phyloP scores from a whole-genome alignment of 2,113 vertebrate genomes.

The Solenodon paradoxus region DNA sequence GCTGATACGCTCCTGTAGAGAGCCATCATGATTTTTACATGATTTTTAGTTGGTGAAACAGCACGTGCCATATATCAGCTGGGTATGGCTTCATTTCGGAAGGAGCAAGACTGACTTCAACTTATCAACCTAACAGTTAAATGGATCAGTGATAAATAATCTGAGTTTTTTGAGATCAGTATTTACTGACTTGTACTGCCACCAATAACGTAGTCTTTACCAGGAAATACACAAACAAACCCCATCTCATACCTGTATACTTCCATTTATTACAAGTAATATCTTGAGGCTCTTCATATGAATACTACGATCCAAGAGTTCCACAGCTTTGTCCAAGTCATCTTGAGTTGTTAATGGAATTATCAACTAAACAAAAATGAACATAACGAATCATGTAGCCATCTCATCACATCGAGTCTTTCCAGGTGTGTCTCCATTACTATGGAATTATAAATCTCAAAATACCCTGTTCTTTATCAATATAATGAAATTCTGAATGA shows the following conservation, averaged over 20 bases:
- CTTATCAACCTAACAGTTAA: too few relatives aligned
- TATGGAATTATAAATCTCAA: constrained; percentile 18
- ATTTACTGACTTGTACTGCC: too few relatives aligned
- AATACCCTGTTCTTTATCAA: neutral
- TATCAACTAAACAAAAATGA: constrained; percentile 86
- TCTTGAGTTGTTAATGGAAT: constrained; percentile 97
- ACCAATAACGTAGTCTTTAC: too few relatives aligned
- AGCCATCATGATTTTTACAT: neutral
- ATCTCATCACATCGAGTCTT: neutral
- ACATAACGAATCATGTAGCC: neutral
- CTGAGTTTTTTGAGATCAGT: too few relatives aligned
- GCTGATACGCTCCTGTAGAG: neutral
- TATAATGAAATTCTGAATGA: neutral
- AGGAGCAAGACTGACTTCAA: too few relatives aligned
- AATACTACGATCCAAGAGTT: constrained; percentile 95
- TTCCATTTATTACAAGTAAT: constrained; percentile 91
- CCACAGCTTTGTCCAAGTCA: constrained; percentile 97
- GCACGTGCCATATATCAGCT: neutral
- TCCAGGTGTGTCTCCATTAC: neutral
- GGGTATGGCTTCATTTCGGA: too few relatives aligned
- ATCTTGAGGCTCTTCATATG: constrained; percentile 99
- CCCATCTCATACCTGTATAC: constrained; percentile 86
- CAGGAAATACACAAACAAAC: too few relatives aligned
- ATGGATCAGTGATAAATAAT: too few relatives aligned
- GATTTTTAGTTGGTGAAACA: neutral